Percentiles rank a stretch among this genome's conserved stretches.
Conservation (phyloP, 2,888 invertebrate genomes). For the Ormyrus pomaceus region DNA sequence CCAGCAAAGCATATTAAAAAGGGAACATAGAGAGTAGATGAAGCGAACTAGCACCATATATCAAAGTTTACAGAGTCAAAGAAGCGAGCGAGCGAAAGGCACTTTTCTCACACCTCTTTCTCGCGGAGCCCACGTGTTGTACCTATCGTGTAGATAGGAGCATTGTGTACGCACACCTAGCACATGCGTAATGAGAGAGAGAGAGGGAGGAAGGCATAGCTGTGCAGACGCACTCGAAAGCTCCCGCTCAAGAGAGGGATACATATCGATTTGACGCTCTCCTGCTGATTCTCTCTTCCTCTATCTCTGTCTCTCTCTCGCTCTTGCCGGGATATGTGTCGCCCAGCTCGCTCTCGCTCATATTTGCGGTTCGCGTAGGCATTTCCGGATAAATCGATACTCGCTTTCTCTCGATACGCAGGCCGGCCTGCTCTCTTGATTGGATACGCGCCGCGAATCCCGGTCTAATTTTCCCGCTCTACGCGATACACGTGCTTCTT, state of each 20-base stretch:
- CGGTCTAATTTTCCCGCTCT: conserved; percentile 2
- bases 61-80: not conserved
- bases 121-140: too few relatives aligned
- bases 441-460: conserved; percentile 9
- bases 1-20: not conserved
- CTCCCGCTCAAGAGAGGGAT: conserved; percentile 32
- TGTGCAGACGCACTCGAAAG: conserved; percentile 28
- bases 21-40: not conserved
- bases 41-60: not conserved
- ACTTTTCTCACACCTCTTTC: too few relatives aligned
- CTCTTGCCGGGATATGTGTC: not conserved
- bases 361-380: conserved; percentile 34
- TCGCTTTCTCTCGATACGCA: not conserved
- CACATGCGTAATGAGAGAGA: not conserved
- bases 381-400: conserved; percentile 47
- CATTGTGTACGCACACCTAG: not conserved
- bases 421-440: not conserved
- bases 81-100: too few relatives aligned
- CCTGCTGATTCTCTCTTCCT: conserved; percentile 9
- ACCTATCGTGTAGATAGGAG: too few relatives aligned
- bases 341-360: conserved; percentile 4
- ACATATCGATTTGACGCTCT: conserved; percentile 45
- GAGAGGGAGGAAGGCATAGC: not conserved
- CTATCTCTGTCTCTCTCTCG: conserved; percentile 12
- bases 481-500: too few relatives aligned